Conservation (phyloP, 2,797 vertebrate species). For the Nannoperca australis region DNA sequence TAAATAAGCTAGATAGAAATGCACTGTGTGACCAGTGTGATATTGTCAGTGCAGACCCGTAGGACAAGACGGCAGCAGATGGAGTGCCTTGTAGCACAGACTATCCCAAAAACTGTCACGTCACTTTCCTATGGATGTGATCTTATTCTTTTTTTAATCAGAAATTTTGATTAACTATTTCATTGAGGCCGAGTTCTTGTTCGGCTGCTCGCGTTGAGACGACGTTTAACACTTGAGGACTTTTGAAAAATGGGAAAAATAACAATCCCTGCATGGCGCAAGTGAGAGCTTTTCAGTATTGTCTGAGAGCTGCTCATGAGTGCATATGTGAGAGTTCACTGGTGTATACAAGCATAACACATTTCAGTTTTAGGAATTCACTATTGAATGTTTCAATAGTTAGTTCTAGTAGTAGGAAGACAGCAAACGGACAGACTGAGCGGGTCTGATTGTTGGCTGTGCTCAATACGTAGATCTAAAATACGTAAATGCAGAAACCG, state of each 20-base stretch:
- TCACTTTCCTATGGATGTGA: background rate
- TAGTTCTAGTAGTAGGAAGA: background rate
- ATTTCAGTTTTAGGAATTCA: background rate
- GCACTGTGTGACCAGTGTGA: background rate
- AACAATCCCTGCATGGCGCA: background rate
- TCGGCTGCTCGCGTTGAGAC: background rate
- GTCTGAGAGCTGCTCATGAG: background rate
- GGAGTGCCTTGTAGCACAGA: slow-evolving; percentile 6
- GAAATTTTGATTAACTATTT: background rate
- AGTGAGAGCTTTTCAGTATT: background rate
- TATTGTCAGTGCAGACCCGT: background rate
- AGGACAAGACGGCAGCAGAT: background rate
- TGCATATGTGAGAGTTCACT: background rate
- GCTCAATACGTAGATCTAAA: background rate
- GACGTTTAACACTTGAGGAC: background rate
- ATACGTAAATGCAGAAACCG: background rate
- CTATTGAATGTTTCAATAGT: background rate
- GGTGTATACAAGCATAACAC: background rate
- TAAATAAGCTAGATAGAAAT: background rate
- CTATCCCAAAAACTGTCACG: background rate
- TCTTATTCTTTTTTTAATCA: background rate
- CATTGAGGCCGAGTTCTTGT: background rate
- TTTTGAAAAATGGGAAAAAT: background rate
- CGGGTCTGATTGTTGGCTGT: background rate
- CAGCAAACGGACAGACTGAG: background rate